Evolutionary conservation across 2,797 vertebrate genomes (phyloP).

Genomic region (Macropus fuliginosus): DNA sequence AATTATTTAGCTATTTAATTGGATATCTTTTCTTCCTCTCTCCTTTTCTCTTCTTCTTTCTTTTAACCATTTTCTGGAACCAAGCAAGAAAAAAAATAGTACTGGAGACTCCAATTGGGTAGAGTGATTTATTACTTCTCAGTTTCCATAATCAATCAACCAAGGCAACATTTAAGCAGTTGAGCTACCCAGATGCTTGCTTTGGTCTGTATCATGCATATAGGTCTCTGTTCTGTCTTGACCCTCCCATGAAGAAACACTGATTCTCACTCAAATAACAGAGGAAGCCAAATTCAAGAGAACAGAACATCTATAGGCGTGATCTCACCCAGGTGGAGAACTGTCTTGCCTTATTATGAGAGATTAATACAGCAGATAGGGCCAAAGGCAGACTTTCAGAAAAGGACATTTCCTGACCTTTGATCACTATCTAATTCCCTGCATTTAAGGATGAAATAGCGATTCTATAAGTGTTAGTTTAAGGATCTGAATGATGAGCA

Average conservation of each 20-base stretch:
- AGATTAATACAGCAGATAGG: neutral
- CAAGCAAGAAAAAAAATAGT: constrained; percentile 36
- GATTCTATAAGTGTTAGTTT: constrained; percentile 65
- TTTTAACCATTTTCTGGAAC: neutral
- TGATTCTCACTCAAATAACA: constrained; percentile 24
- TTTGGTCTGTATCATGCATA: constrained; percentile 39
- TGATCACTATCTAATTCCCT: constrained; percentile 68
- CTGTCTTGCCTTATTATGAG: constrained; percentile 41
- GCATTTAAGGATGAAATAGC: constrained; percentile 68
- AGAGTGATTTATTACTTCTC: neutral
- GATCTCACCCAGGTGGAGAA: neutral
- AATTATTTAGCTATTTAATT: constrained; percentile 17
- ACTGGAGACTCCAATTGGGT: neutral
- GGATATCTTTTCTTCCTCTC: neutral
- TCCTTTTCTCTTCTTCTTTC: neutral
- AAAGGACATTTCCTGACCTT: constrained; percentile 64
- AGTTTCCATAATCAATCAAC: neutral
- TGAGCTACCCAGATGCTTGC: neutral
- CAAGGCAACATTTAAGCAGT: neutral
- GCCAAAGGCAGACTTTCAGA: constrained; percentile 41
- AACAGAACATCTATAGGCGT: neutral
- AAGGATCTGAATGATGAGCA: constrained; percentile 78
- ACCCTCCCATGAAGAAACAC: neutral
- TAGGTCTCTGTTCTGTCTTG: constrained; percentile 28
- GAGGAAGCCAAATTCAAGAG: constrained; percentile 30